These are phyloP conservation scores for Rhegmatorhina hoffmannsi DNA, from an alignment of 2,113 vertebrate species.

Conservation along the genomic window DNA sequence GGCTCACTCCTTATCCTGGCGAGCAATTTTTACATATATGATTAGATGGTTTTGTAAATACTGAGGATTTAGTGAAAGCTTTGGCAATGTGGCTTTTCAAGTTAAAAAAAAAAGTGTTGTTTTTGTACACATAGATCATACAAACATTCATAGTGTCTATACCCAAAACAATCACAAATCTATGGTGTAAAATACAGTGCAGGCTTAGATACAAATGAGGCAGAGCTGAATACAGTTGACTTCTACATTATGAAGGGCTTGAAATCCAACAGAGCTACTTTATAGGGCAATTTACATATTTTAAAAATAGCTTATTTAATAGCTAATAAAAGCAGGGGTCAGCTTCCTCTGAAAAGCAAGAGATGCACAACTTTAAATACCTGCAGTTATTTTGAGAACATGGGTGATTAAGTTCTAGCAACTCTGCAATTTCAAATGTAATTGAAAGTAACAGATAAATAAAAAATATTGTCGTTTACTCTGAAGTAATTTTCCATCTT, in stretches of 20 bases:
- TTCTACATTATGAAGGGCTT: background rate
- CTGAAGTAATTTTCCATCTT: slow-evolving; percentile 21
- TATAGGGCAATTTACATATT: background rate
- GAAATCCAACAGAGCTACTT: background rate
- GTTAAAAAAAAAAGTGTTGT: background rate
- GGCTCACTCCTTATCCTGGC: background rate
- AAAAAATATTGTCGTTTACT: slow-evolving; percentile 54
- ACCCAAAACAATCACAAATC: background rate
- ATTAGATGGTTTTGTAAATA: background rate
- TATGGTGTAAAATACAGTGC: background rate
- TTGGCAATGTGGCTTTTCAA: background rate
- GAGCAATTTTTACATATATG: background rate
- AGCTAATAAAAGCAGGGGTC: slow-evolving; percentile 64
- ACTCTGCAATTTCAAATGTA: slow-evolving; percentile 65
- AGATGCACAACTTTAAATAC: slow-evolving; percentile 51
- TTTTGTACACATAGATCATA: background rate
- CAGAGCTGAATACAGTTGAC: background rate
- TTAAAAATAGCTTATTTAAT: slow-evolving; percentile 61
- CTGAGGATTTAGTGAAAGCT: background rate
- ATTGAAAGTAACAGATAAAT: slow-evolving; percentile 42
- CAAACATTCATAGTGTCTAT: background rate
- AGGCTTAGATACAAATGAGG: background rate
- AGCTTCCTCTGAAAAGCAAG: slow-evolving; percentile 50
- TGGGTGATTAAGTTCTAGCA: slow-evolving; percentile 62
- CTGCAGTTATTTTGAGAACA: slow-evolving; percentile 66